Percentiles rank a stretch among this genome's conserved stretches.
phyloP scores from a whole-genome alignment of 2,797 vertebrate genomes.

The Diplodus sargus region DNA sequence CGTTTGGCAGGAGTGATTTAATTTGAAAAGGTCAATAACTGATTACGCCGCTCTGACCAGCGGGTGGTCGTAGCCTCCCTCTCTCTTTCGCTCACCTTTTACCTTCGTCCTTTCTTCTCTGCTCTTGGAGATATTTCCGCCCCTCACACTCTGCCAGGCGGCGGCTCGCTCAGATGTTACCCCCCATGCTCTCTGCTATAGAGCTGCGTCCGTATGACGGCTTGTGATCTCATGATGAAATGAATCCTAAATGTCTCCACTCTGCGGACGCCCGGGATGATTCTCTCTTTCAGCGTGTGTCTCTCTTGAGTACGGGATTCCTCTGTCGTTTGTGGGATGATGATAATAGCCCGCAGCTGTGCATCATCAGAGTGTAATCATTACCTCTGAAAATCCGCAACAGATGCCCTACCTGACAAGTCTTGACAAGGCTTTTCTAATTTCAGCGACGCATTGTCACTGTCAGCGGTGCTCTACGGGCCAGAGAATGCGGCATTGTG shows the following conservation, averaged over 20 bases:
- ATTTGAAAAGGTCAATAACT: conserved; percentile 71
- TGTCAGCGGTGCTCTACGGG: conserved; percentile 19
- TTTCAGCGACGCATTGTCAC: conserved; percentile 38
- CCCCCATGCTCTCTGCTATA: conserved; percentile 47
- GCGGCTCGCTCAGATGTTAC: conserved; percentile 56
- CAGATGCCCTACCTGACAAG: conserved; percentile 61
- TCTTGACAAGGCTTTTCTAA: conserved; percentile 52
- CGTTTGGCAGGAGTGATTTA: conserved; percentile 33
- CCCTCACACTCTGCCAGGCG: conserved; percentile 21
- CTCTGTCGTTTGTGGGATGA: conserved; percentile 42
- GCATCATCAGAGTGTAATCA: conserved; percentile 64
- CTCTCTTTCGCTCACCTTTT: conserved; percentile 40
- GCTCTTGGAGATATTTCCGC: conserved; percentile 41
- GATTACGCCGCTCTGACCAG: conserved; percentile 51
- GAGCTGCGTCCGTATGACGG: conserved; percentile 54
- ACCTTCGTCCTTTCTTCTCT: conserved; percentile 37
- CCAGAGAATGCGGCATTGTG: conserved; percentile 1
- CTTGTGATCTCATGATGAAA: conserved; percentile 75
- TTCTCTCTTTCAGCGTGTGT: conserved; percentile 15
- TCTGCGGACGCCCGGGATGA: conserved; percentile 41
- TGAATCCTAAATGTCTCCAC: conserved; percentile 73
- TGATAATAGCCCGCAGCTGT: conserved; percentile 68
- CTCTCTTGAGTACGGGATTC: conserved; percentile 26
- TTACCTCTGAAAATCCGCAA: conserved; percentile 63
- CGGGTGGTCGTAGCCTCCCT: conserved; percentile 36